Evolutionary conservation across 2,888 invertebrate genomes (phyloP), one percentile per base, ranked within the genome.

Genomic region (Thymelicus sylvestris): DNA sequence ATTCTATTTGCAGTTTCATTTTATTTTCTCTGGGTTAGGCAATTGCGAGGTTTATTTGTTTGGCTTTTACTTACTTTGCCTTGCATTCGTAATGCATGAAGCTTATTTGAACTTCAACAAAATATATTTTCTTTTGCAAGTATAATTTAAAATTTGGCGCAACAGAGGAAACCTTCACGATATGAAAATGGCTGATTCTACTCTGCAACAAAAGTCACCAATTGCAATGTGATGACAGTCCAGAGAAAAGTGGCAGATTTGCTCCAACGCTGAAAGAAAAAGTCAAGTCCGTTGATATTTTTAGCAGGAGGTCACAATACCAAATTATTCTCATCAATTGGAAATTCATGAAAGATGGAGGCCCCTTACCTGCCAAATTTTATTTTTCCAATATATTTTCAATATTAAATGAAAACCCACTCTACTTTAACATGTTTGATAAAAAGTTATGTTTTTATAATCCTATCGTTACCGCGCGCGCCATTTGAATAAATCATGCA

Each of bases 401-500:
- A n/a, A 60, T 15, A 41, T 55, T 38, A n/a, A 62, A 41, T 57
- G 55, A 66, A 69, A 62, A 68, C 61, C 52, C 48, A 59, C 63
- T 48, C 62, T 61, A 60, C 65, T 71, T 66, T 70, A 41, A 47
- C 61, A 63, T 62, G 52, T 47, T 66, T 62, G 62, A 69, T 66
- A 66, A 72, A 69, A 66, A 62, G 71, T 71, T 71, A 71, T 71
- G 71, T 71, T 66, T 66, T 71, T 71, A 66, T 71, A 66, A 71
- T 71, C 66, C 71, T 62, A 66, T 62, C 66, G 66, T 48, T 71
- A 61, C 66, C 61, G 66, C 66, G 66, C 38, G 66, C 71, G 71
- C 71, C 71, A 71, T 71, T 71, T 71, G 71, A 71, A 71, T 71
- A 71, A 71, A 71, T 71, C 71, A 71, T 71, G 71, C 71, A 71